Evolutionary conservation across 2,888 invertebrate species (phyloP), one percentile per base, ranked within the genome.

Genomic region (Sinotaia quadrata): DNA sequence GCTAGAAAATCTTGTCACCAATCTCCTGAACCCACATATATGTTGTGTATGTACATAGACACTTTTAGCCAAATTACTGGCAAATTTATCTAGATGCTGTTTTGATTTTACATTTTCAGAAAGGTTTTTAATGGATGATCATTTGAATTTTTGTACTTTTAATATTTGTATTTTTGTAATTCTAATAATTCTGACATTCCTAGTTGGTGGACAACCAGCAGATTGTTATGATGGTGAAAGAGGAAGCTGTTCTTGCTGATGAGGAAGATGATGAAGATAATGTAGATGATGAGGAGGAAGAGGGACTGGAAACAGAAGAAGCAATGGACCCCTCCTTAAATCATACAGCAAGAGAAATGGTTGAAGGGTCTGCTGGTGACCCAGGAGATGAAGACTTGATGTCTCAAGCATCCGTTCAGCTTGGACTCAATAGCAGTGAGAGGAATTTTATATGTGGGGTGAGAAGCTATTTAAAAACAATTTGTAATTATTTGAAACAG

Each of bases 381-480:
- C 56, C 31, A 15, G 71, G 59, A 36, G 61, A 56, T 41, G 72
- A 67, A 33, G 72, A 72, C 24, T 65, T 73, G 49, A 60, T 70
- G 54, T 47, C 65, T 12, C 56, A 58, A 44, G 65, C 65, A 54
- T 47, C 68, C 33, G 65, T 68, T 4, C 60, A 58, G 59, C 21
- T n/a, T 12, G 59, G 49, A 58, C 41, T 51, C 37, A 27, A 51
- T 10, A 51, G 36, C 12, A 27, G 51, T 10, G 67, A 70, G 15
- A 49, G 66, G 51, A 68, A 63, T 10, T 66, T 68, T 29, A 54
- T 71, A 18, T 73, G 73, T 71, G 67, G 68, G 49, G 73, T 73
- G 47, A 68, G 73, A 44, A 31, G 8, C 3, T 33, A 18, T 33
- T 34, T n/a, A 18, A 41, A 10, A 41, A 12, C 41, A 10, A 18